A percentile compares a stretch with the other conserved stretches of the same genome.
phyloP scores from a whole-genome alignment of 2,797 vertebrate species.

The Neosilurus mollespiculum region DNA sequence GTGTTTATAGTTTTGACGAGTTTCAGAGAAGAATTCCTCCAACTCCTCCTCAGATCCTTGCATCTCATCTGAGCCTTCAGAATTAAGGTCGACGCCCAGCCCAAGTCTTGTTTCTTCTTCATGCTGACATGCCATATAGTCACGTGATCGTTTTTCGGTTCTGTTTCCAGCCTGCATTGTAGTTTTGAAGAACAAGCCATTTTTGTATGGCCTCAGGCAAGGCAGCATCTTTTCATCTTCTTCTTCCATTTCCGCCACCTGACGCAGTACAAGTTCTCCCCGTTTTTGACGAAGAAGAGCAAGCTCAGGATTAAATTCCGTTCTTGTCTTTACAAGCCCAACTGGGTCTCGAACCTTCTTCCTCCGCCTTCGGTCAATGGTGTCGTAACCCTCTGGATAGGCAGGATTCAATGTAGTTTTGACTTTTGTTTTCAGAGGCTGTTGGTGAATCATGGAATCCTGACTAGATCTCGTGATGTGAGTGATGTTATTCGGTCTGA shows the following conservation, averaged over 20 bases:
- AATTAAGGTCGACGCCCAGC: slow-evolving; percentile 73
- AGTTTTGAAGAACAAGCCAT: slow-evolving; percentile 85
- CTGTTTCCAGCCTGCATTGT: slow-evolving; percentile 75
- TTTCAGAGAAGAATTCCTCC: slow-evolving; percentile 61
- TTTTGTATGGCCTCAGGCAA: slow-evolving; percentile 80
- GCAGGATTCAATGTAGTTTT: slow-evolving; percentile 64
- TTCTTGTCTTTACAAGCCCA: slow-evolving; percentile 50
- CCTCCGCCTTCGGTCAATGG: slow-evolving; percentile 82
- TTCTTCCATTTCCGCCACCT: slow-evolving; percentile 73
- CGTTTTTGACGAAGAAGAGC: slow-evolving; percentile 66
- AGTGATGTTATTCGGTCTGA: slow-evolving; percentile 62
- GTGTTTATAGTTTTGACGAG: slow-evolving; percentile 30
- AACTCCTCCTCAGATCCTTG: slow-evolving; percentile 74
- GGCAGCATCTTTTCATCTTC: slow-evolving; percentile 72
- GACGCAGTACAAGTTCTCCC: slow-evolving; percentile 68
- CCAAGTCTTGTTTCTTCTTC: slow-evolving; percentile 62
- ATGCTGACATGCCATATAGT: slow-evolving; percentile 73
- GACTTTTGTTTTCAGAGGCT: slow-evolving; percentile 57
- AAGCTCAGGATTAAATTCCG: slow-evolving; percentile 62
- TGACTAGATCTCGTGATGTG: slow-evolving; percentile 59
- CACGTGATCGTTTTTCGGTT: slow-evolving; percentile 69
- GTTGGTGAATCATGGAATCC: slow-evolving; percentile 47
- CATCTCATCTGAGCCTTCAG: slow-evolving; percentile 76
- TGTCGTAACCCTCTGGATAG: slow-evolving; percentile 86
- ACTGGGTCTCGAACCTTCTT: slow-evolving; percentile 73